Evolutionary conservation across 2,113 vertebrate genomes (phyloP), one percentile per base, ranked within the genome.

Genomic region (Megatriorchis doriae): DNA sequence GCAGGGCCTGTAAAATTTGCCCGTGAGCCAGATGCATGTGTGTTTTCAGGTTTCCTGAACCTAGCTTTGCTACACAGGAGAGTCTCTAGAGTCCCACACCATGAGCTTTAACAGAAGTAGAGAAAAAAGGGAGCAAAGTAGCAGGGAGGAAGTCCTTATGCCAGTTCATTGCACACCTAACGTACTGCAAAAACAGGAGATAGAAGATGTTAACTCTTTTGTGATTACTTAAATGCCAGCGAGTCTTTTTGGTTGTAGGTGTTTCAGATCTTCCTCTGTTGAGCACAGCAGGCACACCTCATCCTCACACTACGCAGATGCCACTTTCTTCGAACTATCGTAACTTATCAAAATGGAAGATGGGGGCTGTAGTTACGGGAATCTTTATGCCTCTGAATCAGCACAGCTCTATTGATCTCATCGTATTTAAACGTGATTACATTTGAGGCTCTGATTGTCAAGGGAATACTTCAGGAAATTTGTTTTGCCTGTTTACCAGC

Each of bases 1-100:
- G 2, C 36, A 56, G 11, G 36, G 1, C 4, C 38, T 68, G 38
- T 68, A 42, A 75, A 70, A 53, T 42, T 47, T 47, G 25, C 21
- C 16, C 1, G 0, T 36, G 31, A 40, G 6, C 4, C 21, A 65
- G 36, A 20, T 5, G 8, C 6, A 11, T 4, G 9, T 32, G 18
- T 80, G 22, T 55, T 86, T 29, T 72, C 34, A 73, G 66, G 9
- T 25, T 86, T 85, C 17, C 31, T 62, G 31, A 74, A 82, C 17
- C 16, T 34, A 16, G 3, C 7, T 81, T 63, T 45, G 8, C 19
- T 52, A 2, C 22, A 13, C 7, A 3, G 0, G 15, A 34, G 10
- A n/a, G 14, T 48, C 25, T 53, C 16, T 77, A 2, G 6, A 53
- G 15, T 32, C 11, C 36, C 48, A 77, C 9, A 27, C 5, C 45